phyloP scores from a whole-genome alignment of 2,113 vertebrate genomes.

The Platanista minor region DNA sequence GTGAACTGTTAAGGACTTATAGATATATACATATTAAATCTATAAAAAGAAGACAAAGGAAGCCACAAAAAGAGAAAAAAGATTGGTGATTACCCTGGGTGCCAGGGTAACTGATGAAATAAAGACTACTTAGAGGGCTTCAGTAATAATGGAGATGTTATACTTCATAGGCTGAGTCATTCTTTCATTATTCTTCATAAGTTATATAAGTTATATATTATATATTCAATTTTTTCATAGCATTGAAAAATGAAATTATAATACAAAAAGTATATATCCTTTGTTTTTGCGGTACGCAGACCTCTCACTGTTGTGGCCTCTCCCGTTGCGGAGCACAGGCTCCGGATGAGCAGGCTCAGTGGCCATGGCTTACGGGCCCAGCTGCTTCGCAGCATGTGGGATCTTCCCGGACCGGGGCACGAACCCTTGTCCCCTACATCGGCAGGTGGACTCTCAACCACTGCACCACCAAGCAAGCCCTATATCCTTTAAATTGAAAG shows the following conservation, averaged over 20 bases:
- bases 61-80: background rate
- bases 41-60: background rate
- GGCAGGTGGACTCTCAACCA: no score
- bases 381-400: no score
- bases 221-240: background rate
- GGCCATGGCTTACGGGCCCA: no score
- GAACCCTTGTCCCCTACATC: no score
- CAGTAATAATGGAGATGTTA: background rate
- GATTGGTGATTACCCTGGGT: no score
- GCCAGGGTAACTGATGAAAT: background rate
- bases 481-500: background rate
- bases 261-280: background rate
- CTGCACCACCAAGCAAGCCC: no score
- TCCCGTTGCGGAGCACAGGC: no score
- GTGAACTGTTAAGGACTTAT: background rate
- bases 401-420: no score
- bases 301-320: no score
- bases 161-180: background rate
- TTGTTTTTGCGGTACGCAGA: no score
- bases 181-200: background rate
- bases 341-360: no score
- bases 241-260: background rate
- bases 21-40: background rate
- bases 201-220: background rate
- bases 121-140: background rate